Base-by-base conservation (phyloP, 2,797 vertebrate species). In the Enteromius unitaeniatus region DNA sequence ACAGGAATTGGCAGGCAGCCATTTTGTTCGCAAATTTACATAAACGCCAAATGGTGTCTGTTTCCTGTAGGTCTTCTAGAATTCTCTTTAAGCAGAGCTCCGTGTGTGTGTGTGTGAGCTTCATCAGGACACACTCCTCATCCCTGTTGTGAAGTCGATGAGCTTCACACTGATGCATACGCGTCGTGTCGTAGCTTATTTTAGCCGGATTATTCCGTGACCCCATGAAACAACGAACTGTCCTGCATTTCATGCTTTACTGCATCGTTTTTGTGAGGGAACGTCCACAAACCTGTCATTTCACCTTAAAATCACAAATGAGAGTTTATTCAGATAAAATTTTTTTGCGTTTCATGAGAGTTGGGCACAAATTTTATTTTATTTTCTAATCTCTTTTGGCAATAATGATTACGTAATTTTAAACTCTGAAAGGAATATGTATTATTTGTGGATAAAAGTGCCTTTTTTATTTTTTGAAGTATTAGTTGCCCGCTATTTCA, bases 11-110 rank as follows among this genome's bases (percentile, higher is more conserved):
- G 94, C 94, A 95, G 94, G 88, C 93, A 93, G 94, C 94, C 94
- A 95, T 95, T 94, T 95, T 95, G 94, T 95, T 94, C 91, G 91
- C 89, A 83, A 89, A 94, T 95, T 95, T 94, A 90, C 93, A 94
- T 95, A 94, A 95, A 94, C 92, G 90, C 93, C 93, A 94, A 94
- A 95, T 94, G 93, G 94, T 94, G 93, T 92, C 91, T 90, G 91
- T 91, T 93, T 94, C 90, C 90, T 92, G 87, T 90, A 88, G 88
- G 88, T 89, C 89, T 89, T 86, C 87, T 87, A 89, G 91, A 87
- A 88, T 90, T 90, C 89, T 90, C 91, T 91, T n/a, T 85, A 23
- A 84, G 89, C 88, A 88, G 87, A 89, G 89, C 91, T 90, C 87
- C 89, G 85, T 88, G 87, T 83, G 90, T 85, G 87, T 47, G 69